These are phyloP conservation scores for Acrocephalus kingi DNA, from an alignment of 2,113 vertebrate genomes.

Conservation along the genomic window DNA sequence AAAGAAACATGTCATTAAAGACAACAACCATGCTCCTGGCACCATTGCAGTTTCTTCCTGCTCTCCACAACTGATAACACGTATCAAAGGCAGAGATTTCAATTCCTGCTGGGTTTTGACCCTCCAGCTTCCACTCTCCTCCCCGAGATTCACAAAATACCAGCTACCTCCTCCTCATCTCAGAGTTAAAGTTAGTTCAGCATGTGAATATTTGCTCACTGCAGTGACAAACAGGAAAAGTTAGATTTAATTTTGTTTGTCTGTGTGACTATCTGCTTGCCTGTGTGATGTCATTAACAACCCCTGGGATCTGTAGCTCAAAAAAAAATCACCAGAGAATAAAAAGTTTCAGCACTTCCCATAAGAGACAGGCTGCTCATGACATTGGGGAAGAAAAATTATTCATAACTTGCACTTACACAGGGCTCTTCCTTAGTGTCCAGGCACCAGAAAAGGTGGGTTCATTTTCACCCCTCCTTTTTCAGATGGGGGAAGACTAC, in stretches of 20 bases:
- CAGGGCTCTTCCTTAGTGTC: background rate
- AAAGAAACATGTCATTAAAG: background rate
- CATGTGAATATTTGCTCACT: background rate
- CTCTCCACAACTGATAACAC: background rate
- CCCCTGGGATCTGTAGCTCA: background rate
- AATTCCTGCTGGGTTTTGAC: background rate
- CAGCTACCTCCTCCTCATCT: background rate
- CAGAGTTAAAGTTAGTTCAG: background rate
- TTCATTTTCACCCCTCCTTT: background rate
- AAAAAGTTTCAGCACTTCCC: background rate
- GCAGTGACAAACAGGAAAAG: background rate
- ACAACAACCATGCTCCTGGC: background rate
- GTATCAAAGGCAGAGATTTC: background rate
- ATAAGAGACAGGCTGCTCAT: background rate
- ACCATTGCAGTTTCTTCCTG: background rate
- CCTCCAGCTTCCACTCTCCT: background rate
- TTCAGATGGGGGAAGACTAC: background rate
- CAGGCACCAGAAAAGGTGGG: background rate
- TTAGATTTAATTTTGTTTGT: background rate
- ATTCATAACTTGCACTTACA: background rate
- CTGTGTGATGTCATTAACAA: background rate
- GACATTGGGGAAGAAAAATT: background rate
- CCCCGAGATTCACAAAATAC: background rate
- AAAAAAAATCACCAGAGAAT: background rate
- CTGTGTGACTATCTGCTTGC: background rate